Percentiles rank a stretch among this genome's conserved stretches.
These are phyloP conservation scores for Theretra japonica DNA, from an alignment of 2,888 invertebrate genomes.

Conservation along the genomic window DNA sequence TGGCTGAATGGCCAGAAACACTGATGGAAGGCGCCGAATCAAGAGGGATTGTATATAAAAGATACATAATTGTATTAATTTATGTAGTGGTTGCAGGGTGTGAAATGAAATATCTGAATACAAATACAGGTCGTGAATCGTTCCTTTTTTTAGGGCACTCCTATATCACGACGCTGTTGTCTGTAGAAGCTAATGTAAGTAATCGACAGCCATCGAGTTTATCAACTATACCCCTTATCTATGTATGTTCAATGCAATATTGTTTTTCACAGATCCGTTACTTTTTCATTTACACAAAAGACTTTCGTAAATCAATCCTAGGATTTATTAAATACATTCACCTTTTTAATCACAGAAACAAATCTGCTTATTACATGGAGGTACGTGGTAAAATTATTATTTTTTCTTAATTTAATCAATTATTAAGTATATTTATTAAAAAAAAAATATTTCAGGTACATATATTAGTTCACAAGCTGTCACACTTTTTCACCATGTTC, in stretches of 20 bases:
- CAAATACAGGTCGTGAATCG: background rate
- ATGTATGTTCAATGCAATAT: background rate
- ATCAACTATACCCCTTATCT: too few relatives aligned
- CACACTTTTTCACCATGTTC: slow-evolving; percentile 29
- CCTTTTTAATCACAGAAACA: slow-evolving; percentile 40
- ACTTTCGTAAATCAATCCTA: slow-evolving; percentile 35
- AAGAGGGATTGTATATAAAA: background rate
- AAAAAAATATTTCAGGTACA: slow-evolving; percentile 38
- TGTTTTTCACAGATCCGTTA: slow-evolving; percentile 36
- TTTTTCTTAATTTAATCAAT: background rate
- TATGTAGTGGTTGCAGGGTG: background rate
- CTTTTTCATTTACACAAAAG: slow-evolving; percentile 27
- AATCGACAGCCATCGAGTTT: background rate
- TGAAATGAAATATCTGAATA: background rate
- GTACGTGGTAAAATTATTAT: slow-evolving; percentile 31
- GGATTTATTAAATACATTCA: slow-evolving; percentile 38
- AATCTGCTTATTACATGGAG: slow-evolving; percentile 40
- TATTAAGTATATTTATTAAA: too few relatives aligned
- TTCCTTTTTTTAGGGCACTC: slow-evolving; percentile 38
- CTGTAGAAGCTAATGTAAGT: slow-evolving; percentile 34
- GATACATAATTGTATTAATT: background rate
- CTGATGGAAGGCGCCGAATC: background rate
- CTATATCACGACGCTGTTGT: slow-evolving; percentile 36
- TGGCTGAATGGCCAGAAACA: slow-evolving; percentile 15
- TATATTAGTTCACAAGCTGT: slow-evolving; percentile 30